A percentile compares a stretch with the other conserved stretches of the same genome.
Evolutionary conservation across 2,797 vertebrate genomes (phyloP).

Genomic region (Crenichthys baileyi): DNA sequence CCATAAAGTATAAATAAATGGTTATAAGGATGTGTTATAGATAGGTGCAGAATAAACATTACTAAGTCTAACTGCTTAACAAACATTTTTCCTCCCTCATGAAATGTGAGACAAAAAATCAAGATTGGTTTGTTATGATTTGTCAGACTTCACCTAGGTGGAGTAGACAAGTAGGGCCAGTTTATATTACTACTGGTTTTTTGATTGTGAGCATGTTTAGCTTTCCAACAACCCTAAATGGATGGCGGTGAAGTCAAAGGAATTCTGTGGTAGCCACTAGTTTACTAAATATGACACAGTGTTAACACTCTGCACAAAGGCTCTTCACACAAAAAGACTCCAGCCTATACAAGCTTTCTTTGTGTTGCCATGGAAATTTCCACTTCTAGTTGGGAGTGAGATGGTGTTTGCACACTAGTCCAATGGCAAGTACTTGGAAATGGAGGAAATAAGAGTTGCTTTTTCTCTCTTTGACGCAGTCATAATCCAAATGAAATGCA

Average conservation of each 20-base stretch:
- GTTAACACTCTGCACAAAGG: constrained; percentile 64
- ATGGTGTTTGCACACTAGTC: constrained; percentile 50
- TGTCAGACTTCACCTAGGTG: constrained; percentile 13
- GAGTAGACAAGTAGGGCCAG: not conserved
- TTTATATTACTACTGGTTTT: constrained; percentile 23
- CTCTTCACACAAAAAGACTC: constrained; percentile 66
- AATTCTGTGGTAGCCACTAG: constrained; percentile 49
- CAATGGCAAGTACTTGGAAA: constrained; percentile 76
- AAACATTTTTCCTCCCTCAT: constrained; percentile 16
- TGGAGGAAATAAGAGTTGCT: constrained; percentile 59
- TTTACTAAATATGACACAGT: constrained; percentile 57
- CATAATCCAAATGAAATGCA: constrained; percentile 76
- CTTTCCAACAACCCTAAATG: constrained; percentile 31
- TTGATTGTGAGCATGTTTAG: constrained; percentile 23
- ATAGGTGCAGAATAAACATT: not conserved
- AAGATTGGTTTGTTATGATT: constrained; percentile 13
- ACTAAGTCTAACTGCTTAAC: constrained; percentile 14
- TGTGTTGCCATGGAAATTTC: constrained; percentile 81
- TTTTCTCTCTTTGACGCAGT: constrained; percentile 66
- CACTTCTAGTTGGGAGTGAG: constrained; percentile 63
- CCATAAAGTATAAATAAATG: not conserved
- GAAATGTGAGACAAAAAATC: constrained; percentile 13
- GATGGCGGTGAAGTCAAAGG: constrained; percentile 32
- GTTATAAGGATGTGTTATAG: constrained; percentile 6
- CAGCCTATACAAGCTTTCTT: constrained; percentile 64